Evolutionary conservation across 2,113 vertebrate genomes (phyloP).

Genomic region (Galemys pyrenaicus): DNA sequence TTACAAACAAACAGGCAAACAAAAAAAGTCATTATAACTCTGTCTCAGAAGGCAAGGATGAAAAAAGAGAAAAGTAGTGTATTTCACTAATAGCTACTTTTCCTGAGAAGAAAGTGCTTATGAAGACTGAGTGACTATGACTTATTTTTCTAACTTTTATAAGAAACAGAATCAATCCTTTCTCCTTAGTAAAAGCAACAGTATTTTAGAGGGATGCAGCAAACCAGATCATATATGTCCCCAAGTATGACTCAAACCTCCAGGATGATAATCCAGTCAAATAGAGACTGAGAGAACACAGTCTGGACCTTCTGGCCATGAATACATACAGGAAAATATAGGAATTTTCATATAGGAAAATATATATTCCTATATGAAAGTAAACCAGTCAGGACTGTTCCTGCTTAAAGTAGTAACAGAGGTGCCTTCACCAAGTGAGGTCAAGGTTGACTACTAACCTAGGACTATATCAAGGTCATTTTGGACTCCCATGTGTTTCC

Average conservation of each 20-base stretch:
- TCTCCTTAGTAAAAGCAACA: not conserved
- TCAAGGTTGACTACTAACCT: not conserved
- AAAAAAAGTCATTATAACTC: not conserved
- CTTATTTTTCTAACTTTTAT: slow-evolving; percentile 41
- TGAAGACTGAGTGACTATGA: not conserved
- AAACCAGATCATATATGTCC: not conserved
- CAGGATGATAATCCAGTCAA: not conserved
- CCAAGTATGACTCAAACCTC: not conserved
- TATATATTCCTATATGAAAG: not conserved
- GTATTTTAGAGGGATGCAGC: not conserved
- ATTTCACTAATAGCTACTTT: not conserved
- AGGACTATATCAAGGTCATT: not conserved
- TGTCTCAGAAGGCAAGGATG: not conserved
- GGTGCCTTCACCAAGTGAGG: not conserved
- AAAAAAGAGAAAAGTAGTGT: not conserved
- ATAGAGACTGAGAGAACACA: not conserved
- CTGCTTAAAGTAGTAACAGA: not conserved
- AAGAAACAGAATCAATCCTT: not conserved
- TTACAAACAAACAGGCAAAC: not conserved
- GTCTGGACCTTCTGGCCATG: not conserved
- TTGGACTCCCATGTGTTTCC: not conserved
- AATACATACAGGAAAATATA: too few relatives aligned
- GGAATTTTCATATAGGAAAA: too few relatives aligned
- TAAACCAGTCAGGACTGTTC: not conserved
- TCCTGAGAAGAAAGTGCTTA: not conserved